phyloP scores from a whole-genome alignment of 2,888 invertebrate species.

The Notodonta dromedarius region DNA sequence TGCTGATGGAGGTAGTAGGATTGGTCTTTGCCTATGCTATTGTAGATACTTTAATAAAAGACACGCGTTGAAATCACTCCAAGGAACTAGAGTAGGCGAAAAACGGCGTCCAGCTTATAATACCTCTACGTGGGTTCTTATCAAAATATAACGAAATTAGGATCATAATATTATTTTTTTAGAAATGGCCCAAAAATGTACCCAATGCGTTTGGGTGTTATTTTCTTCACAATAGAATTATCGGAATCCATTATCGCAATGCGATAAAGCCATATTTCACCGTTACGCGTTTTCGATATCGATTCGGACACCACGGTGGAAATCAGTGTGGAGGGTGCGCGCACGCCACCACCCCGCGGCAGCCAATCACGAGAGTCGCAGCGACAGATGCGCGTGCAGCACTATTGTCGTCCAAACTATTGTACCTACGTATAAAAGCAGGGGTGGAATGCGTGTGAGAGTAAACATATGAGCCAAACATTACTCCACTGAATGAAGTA shows the following conservation, averaged over 20 bases:
- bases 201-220: no score
- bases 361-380: constrained; percentile 54
- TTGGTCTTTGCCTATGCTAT: no score
- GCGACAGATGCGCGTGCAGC: constrained; percentile 75
- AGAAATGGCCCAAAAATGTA: no score
- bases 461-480: constrained; percentile 65
- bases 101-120: no score
- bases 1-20: no score
- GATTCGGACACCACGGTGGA: constrained; percentile 71
- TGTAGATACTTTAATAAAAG: no score
- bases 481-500: constrained; percentile 54
- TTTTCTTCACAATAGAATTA: not conserved
- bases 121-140: no score
- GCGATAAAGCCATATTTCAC: constrained; percentile 49
- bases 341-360: constrained; percentile 32
- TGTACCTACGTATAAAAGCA: constrained; percentile 59
- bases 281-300: constrained; percentile 72
- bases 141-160: no score
- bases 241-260: constrained; percentile 10
- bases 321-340: constrained; percentile 76
- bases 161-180: no score
- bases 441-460: constrained; percentile 70
- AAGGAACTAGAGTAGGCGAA: no score
- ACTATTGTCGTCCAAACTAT: constrained; percentile 66
- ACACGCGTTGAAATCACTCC: no score